A percentile compares a stretch with the other conserved stretches of the same genome.
phyloP scores from a whole-genome alignment of 2,888 invertebrate genomes.

The Chydorus sphaericus region DNA sequence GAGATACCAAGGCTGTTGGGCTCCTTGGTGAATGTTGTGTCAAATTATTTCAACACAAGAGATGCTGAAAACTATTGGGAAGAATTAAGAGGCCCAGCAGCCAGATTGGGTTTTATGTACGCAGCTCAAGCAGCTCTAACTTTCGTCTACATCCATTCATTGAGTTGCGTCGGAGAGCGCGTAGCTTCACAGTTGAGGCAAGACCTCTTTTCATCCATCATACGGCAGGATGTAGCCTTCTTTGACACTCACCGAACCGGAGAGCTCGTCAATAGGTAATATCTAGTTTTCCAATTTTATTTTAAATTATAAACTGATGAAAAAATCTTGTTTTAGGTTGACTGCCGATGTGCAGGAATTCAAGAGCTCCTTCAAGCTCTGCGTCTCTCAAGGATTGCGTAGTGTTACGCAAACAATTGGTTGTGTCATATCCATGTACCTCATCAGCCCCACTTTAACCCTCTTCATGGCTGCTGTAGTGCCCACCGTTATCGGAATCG shows the following conservation, averaged over 20 bases:
- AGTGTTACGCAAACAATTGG: constrained; percentile 68
- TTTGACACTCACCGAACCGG: constrained; percentile 84
- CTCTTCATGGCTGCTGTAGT: constrained; percentile 66
- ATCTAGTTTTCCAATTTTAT: constrained; percentile 13
- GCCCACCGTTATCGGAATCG: constrained; percentile 70
- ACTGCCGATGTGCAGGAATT: constrained; percentile 93
- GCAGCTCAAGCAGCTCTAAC: constrained; percentile 62
- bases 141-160: constrained; percentile 70
- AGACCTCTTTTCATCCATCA: constrained; percentile 64
- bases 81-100: neutral
- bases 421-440: constrained; percentile 57
- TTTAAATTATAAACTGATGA: too few species aligned
- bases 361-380: constrained; percentile 88
- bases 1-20: constrained; percentile 76
- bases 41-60: constrained; percentile 29
- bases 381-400: constrained; percentile 78
- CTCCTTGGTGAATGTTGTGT: constrained; percentile 61
- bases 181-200: constrained; percentile 66
- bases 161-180: constrained; percentile 77
- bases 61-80: constrained; percentile 19
- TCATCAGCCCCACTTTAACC: constrained; percentile 84
- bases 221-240: constrained; percentile 76
- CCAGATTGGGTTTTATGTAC: constrained; percentile 4
- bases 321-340: constrained; percentile 37
- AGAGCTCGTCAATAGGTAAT: constrained; percentile 71